Evolutionary conservation across 2,888 invertebrate species (phyloP).

Genomic region (Pyrgus malvae): DNA sequence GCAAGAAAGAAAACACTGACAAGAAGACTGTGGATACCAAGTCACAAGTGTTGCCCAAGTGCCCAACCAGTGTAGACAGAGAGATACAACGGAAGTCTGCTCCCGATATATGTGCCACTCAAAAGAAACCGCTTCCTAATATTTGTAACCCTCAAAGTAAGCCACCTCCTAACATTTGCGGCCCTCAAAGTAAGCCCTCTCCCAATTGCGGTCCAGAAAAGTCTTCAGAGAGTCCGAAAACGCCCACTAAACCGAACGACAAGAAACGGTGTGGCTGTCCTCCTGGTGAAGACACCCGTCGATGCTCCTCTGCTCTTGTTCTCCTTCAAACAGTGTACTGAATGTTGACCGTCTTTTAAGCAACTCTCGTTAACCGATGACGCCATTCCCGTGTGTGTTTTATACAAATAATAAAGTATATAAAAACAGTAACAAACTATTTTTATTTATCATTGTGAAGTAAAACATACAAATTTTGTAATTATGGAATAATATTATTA

Average conservation of each 20-base stretch:
- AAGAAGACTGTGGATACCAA: background rate
- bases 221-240: no score
- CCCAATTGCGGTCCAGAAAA: no score
- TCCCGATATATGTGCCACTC: no score
- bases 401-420: background rate
- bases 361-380: background rate
- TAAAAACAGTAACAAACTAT: background rate
- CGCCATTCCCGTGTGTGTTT: conserved; percentile 15
- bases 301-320: background rate
- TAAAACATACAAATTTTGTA: no score
- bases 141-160: no score
- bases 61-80: no score
- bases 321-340: background rate
- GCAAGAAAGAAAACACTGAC: conserved; percentile 10
- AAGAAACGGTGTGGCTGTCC: conserved; percentile 3
- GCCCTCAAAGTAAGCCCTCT: background rate
- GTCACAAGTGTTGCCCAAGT: background rate
- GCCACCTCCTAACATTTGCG: background rate
- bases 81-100: no score
- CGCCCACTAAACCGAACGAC: background rate
- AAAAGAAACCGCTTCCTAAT: no score
- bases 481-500: no score
- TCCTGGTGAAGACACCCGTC: background rate
- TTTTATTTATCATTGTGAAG: background rate
- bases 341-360: background rate